Conservation (phyloP, 2,888 invertebrate species). For the Cecidostiba fungosa region DNA sequence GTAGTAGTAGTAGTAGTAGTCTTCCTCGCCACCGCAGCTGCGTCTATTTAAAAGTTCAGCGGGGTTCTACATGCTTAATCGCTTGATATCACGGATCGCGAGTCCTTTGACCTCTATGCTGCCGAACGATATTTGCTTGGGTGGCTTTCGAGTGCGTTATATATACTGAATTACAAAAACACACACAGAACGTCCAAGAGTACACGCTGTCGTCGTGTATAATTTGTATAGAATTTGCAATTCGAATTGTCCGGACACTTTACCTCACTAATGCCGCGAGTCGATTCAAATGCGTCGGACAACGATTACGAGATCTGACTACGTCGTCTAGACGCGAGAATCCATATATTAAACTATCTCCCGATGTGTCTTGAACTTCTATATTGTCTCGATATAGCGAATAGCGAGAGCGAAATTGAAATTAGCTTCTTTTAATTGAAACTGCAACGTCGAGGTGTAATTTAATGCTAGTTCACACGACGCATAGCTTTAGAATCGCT, state of each 20-base stretch:
- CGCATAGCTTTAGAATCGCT: background rate
- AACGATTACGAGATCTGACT: background rate
- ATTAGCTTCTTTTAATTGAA: background rate
- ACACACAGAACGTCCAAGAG: background rate
- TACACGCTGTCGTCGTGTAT: background rate
- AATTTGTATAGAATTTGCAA: slow-evolving; percentile 24
- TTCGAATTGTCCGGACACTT: slow-evolving; percentile 14
- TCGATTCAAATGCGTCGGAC: background rate
- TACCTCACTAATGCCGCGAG: background rate
- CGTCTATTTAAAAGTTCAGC: slow-evolving; percentile 62
- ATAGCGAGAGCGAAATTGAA: background rate
- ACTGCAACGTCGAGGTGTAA: background rate
- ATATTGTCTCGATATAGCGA: too few species aligned
- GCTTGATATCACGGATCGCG: slow-evolving; percentile 60
- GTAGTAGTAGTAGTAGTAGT: slow-evolving; percentile 14
- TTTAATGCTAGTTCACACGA: background rate
- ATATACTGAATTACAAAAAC: background rate
- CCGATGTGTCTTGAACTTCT: background rate
- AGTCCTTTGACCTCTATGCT: slow-evolving; percentile 61
- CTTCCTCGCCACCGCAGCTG: background rate
- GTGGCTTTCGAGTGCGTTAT: background rate
- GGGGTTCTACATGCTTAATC: slow-evolving; percentile 38
- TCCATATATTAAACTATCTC: slow-evolving; percentile 1
- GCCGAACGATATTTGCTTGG: slow-evolving; percentile 31
- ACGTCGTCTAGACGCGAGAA: slow-evolving; percentile 9